Conservation (phyloP, 2,113 vertebrate species). For the Procavia capensis region DNA sequence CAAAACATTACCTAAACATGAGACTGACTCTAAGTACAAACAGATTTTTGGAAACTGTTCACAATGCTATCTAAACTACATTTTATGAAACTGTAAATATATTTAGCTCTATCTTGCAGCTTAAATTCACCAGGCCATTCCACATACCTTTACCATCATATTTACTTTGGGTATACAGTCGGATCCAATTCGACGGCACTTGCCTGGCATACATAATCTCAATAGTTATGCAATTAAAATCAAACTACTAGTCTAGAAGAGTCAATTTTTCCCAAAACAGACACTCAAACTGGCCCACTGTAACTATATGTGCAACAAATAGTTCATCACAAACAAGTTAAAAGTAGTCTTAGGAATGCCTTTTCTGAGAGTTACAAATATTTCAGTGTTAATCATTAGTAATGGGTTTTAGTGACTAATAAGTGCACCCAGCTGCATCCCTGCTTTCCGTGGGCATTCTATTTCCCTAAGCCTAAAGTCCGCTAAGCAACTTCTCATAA, state of each 20-base stretch:
- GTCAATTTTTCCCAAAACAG: constrained; percentile 14
- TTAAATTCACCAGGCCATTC: constrained; percentile 61
- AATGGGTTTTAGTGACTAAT: constrained; percentile 74
- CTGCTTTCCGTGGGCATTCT: constrained; percentile 72
- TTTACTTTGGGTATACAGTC: background rate
- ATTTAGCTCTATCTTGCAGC: constrained; percentile 63
- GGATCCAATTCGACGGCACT: no score
- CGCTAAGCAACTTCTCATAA: constrained; percentile 67
- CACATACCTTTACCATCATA: background rate
- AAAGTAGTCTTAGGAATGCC: constrained; percentile 74
- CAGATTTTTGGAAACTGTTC: constrained; percentile 68
- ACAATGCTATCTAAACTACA: constrained; percentile 74
- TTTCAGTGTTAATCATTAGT: constrained; percentile 73
- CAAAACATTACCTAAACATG: constrained; percentile 80
- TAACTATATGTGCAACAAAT: constrained; percentile 68
- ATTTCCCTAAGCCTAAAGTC: constrained; percentile 70
- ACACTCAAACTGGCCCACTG: constrained; percentile 11
- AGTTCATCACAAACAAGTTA: constrained; percentile 81
- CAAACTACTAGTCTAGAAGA: constrained; percentile 62
- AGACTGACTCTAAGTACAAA: constrained; percentile 80
- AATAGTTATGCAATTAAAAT: constrained; percentile 9
- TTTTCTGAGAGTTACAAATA: constrained; percentile 80
- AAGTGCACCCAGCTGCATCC: constrained; percentile 54
- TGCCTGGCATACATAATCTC: constrained; percentile 40
- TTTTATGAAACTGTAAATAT: constrained; percentile 67